These are phyloP conservation scores for Hyperoplus immaculatus DNA, from an alignment of 2,797 vertebrate genomes.

Conservation along the genomic window DNA sequence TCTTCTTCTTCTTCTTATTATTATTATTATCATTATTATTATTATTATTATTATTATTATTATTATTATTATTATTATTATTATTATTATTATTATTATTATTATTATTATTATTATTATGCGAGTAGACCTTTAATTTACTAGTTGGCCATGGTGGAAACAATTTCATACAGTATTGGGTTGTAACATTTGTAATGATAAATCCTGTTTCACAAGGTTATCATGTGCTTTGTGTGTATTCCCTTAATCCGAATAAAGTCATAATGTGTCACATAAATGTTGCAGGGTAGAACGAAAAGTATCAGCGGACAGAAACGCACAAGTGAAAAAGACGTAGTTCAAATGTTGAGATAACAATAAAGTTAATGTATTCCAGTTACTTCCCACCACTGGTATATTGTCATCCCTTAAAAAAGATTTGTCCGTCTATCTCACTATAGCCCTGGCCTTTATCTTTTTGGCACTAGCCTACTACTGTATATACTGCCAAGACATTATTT, in stretches of 20 bases:
- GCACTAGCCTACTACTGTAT: not conserved
- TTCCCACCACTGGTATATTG: not conserved
- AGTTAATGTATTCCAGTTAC: not conserved
- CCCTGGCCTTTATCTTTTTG: not conserved
- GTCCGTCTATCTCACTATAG: not conserved
- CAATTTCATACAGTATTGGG: not conserved
- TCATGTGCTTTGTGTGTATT: not conserved
- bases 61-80: too few relatives aligned
- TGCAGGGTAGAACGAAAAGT: not conserved
- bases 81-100: too few relatives aligned
- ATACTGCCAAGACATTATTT: conserved; percentile 9
- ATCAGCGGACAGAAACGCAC: not conserved
- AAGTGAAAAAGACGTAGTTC: not conserved
- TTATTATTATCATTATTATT: too few relatives aligned
- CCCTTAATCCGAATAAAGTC: not conserved
- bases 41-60: too few relatives aligned
- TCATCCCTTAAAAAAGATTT: not conserved
- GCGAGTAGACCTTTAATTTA: too few relatives aligned
- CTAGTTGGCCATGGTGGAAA: not conserved
- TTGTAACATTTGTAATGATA: not conserved
- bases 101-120: too few relatives aligned
- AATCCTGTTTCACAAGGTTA: too few relatives aligned
- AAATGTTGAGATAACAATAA: not conserved
- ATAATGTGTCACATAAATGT: not conserved
- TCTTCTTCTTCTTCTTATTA: too few relatives aligned